Base-by-base conservation (phyloP, 2,113 vertebrate genomes). In the Podilymbus podiceps region DNA sequence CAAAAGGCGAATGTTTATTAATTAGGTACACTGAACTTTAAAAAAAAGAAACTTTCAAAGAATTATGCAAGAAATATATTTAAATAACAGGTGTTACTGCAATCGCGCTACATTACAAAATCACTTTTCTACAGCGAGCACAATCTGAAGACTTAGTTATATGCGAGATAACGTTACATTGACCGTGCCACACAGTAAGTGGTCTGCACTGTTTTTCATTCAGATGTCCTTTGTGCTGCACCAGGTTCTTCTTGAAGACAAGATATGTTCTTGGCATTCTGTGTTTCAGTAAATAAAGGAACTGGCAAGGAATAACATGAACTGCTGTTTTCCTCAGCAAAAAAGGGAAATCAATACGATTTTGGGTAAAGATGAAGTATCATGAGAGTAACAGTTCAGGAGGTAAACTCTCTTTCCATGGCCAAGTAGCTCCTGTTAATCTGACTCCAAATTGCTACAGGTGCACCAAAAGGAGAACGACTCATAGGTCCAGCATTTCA, bases 1-100 rank as follows among this genome's bases (percentile, higher is more conserved):
- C 97, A 97, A 97, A 98, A 96, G 93, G 96, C 94, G 97, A 88
- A 93, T 89, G 87, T 97, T 98, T 97, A n/a, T n/a, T n/a, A n/a
- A 98, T 97, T 98, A 97, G 97, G 81, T 96, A 96, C 92, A 97
- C n/a, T n/a, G 97, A 87, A 97, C 87, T 92, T 97, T 55, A 91
- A 98, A 95, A n/a, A n/a, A n/a, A n/a, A n/a, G n/a, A 94, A 96
- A 95, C 46, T 88, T 95, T 56, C 80, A 89, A 95, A 95, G 83
- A 96, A 95, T 96, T 97, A 98, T 86, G 96, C 95, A 96, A 94
- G 96, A 97, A 97, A 63, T 96, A 92, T 93, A 96, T 93, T 97
- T 97, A 97, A 97, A 98, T 83, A 95, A 97, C 78, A 93, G 73
- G 25, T 95, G 95, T 91, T 92, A 97, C 71, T 97, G 92, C 92